phyloP scores from a whole-genome alignment of 2,888 invertebrate species.

The Scelioninae gen. 2 region DNA sequence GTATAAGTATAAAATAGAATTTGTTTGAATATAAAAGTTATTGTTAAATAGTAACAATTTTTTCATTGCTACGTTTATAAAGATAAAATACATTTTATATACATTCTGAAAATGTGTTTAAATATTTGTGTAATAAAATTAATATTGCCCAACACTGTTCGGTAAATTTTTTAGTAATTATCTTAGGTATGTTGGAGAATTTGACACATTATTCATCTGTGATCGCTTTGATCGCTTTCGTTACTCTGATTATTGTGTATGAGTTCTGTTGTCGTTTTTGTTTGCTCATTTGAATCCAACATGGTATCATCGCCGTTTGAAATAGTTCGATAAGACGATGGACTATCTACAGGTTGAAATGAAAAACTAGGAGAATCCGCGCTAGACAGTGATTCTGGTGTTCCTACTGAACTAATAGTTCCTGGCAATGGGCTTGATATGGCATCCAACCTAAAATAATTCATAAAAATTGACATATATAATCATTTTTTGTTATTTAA shows the following conservation, averaged over 20 bases:
- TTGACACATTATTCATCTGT: constrained; percentile 66
- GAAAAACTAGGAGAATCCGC: constrained; percentile 79
- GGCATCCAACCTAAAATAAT: constrained; percentile 67
- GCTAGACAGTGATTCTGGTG: constrained; percentile 80
- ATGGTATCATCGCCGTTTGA: constrained; percentile 74
- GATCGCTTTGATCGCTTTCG: constrained; percentile 64
- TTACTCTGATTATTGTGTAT: constrained; percentile 63
- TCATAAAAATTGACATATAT: too few species aligned
- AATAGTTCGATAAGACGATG: constrained; percentile 75
- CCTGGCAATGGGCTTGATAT: constrained; percentile 77
- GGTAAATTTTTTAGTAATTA: constrained; percentile 7
- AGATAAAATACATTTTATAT: constrained; percentile 11
- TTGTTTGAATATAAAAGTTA: background rate
- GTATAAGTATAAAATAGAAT: background rate
- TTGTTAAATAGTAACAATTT: background rate
- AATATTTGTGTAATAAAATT: constrained; percentile 14
- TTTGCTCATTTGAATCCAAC: constrained; percentile 68
- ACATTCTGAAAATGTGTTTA: constrained; percentile 13
- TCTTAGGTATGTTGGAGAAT: constrained; percentile 38
- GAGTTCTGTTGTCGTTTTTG: constrained; percentile 63
- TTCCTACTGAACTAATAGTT: constrained; percentile 78
- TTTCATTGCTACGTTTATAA: constrained; percentile 1
- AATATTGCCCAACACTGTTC: constrained; percentile 35
- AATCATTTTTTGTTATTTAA: too few species aligned
- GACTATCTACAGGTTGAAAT: constrained; percentile 78